Percentiles rank a stretch among this genome's conserved stretches.
These are phyloP conservation scores for Luffia ferchaultella DNA, from an alignment of 2,888 invertebrate species.

Conservation along the genomic window DNA sequence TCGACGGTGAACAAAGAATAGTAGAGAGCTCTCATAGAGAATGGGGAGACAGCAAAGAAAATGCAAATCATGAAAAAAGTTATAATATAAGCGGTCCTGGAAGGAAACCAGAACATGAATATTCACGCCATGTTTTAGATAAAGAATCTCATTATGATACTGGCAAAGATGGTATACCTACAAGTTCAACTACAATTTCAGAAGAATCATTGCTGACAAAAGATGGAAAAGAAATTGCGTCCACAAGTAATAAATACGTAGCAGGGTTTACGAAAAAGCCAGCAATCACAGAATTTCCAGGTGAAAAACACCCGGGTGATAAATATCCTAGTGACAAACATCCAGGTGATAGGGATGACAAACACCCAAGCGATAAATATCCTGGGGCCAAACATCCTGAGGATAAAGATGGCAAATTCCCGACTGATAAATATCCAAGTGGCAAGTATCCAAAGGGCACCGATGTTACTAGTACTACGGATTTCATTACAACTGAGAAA, in stretches of 20 bases:
- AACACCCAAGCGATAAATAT: not conserved
- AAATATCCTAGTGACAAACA: slow-evolving; percentile 18
- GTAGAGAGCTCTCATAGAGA: slow-evolving; percentile 68
- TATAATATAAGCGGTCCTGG: slow-evolving; percentile 62
- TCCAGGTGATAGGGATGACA: not conserved
- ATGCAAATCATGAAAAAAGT: slow-evolving; percentile 59
- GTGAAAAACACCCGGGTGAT: not conserved
- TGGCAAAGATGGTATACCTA: slow-evolving; percentile 61
- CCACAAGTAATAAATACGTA: slow-evolving; percentile 47
- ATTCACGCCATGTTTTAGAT: slow-evolving; percentile 59
- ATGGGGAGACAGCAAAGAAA: slow-evolving; percentile 61
- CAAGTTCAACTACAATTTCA: slow-evolving; percentile 41
- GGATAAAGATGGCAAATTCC: not conserved
- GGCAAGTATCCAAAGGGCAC: not conserved
- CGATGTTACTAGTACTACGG: slow-evolving; percentile 11
- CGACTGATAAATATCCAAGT: not conserved
- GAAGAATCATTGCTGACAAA: slow-evolving; percentile 49
- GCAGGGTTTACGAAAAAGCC: slow-evolving; percentile 53
- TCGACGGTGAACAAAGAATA: slow-evolving; percentile 68
- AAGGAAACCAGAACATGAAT: slow-evolving; percentile 64
- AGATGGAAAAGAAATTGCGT: slow-evolving; percentile 54
- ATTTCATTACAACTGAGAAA: slow-evolving; percentile 51
- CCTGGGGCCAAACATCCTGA: not conserved
- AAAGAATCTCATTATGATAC: slow-evolving; percentile 67
- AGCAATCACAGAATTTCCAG: slow-evolving; percentile 42